A percentile compares a stretch with the other conserved stretches of the same genome.
Evolutionary conservation across 2,888 invertebrate species (phyloP).

Genomic region (Fragum sueziense): DNA sequence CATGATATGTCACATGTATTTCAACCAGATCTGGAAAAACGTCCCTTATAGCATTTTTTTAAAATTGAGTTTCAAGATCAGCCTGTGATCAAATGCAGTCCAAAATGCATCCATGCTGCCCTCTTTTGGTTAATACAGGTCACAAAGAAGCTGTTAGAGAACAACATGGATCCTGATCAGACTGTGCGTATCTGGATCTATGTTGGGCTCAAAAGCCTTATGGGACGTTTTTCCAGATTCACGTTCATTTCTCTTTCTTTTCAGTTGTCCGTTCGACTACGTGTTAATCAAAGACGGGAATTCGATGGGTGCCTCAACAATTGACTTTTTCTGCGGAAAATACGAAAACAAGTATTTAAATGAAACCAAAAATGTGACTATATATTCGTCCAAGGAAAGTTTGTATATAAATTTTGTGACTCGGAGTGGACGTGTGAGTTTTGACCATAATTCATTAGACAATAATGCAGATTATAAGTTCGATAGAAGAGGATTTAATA

Average conservation of each 20-base stretch:
- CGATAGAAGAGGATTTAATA: conserved; percentile 99
- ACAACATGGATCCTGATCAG: no score
- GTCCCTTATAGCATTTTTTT: no score
- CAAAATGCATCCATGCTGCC: no score
- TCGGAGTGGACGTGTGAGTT: conserved; percentile 88
- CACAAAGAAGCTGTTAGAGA: no score
- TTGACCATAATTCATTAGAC: conserved; percentile 69
- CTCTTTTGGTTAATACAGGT: no score
- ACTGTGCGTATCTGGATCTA: no score
- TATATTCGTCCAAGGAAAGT: conserved; percentile 94
- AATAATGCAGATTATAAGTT: conserved; percentile 75
- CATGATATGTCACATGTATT: no score
- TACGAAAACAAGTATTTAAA: conserved; percentile 83
- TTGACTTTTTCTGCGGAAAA: conserved; percentile 98
- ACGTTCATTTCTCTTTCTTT: neutral
- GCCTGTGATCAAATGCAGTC: no score
- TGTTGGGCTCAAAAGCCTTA: no score
- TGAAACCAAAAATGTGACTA: conserved; percentile 90
- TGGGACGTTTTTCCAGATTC: no score
- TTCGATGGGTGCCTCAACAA: conserved; percentile 93
- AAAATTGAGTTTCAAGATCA: no score
- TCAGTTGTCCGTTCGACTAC: conserved; percentile 98
- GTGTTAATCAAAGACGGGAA: conserved; percentile 97
- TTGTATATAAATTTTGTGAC: conserved; percentile 96
- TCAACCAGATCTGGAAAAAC: no score